Base-by-base conservation (phyloP, 2,113 vertebrate species). In the Rhabdornis inornatus region DNA sequence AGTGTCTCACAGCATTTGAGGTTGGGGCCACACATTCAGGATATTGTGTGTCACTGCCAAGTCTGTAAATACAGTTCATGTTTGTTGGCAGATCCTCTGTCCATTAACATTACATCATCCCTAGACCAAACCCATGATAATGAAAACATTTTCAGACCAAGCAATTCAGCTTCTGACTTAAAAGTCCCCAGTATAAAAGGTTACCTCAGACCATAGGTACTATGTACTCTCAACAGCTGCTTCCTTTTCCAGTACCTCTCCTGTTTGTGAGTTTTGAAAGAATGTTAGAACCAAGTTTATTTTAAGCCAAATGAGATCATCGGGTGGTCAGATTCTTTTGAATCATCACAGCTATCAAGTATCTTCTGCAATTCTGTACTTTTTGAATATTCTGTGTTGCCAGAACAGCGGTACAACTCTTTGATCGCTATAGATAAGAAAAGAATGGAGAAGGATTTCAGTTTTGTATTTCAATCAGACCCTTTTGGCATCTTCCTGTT, bases 71-170 rank as follows among this genome's bases (percentile, higher is more conserved):
- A 91, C 71, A 90, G 83, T 90, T 96, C 87, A 40, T 95, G 96
- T 94, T 90, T 97, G 90, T 75, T 96, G 96, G 94, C 94, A 92
- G 79, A 63, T 95, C 35, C 75, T 93, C 91, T 88, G 75, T 90
- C 71, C 61, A 55, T 91, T 93, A 95, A 79, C 68, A 93, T 94
- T 94, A 95, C 94, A 91, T 96, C 95, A 89, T 96, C 47, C 65
- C 79, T 80, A 89, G 89, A 87, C 80, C 71, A 95, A 96, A 68
- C 92, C 83, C 83, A 52, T 72, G 76, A 94, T 89, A 93, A 91
- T 83, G 83, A 95, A 94, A 91, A 90, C 89, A 66, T 47, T 83
- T 94, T 88, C 37, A 84, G 83, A 89, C 22, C 87, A 84, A 94
- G 84, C 70, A 74, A 76, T 83, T 82, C 68, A 69, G 45, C 69